Percentiles rank a stretch among this genome's conserved stretches.
These are phyloP conservation scores for Harpagoxenus sublaevis DNA, from an alignment of 2,888 invertebrate genomes.

Conservation along the genomic window DNA sequence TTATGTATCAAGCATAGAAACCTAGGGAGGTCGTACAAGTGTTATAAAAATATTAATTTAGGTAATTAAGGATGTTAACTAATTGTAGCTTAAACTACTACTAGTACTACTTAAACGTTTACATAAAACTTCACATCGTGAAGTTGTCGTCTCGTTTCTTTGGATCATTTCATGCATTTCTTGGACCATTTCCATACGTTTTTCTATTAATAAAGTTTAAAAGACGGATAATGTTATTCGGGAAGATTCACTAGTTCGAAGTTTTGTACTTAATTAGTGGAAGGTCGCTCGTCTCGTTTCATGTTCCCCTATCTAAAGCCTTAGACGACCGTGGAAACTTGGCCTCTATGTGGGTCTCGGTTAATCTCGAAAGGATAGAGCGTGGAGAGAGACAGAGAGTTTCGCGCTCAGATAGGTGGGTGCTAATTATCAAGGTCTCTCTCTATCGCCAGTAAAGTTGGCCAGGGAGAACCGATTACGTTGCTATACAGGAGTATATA, in stretches of 20 bases:
- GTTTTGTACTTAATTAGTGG: slow-evolving; percentile 75
- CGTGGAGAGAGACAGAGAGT: neutral
- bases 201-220: slow-evolving; percentile 22
- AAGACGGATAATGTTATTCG: slow-evolving; percentile 14
- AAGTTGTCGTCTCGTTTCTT: neutral
- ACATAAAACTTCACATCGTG: neutral
- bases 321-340: slow-evolving; percentile 65
- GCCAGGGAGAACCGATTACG: slow-evolving; percentile 78
- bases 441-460: slow-evolving; percentile 77
- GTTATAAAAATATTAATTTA: slow-evolving; percentile 5
- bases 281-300: slow-evolving; percentile 60
- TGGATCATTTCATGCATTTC: too few species aligned
- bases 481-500: slow-evolving; percentile 68
- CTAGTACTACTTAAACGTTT: neutral
- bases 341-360: slow-evolving; percentile 71
- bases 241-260: slow-evolving; percentile 69
- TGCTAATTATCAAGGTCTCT: slow-evolving; percentile 80
- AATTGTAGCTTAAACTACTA: neutral
- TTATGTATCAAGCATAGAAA: neutral
- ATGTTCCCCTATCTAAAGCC: slow-evolving; percentile 53
- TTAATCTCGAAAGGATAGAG: slow-evolving; percentile 66
- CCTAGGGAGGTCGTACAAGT: neutral
- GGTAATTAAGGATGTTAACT: neutral
- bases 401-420: slow-evolving; percentile 65
- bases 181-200: neutral